Conservation (phyloP, 2,797 vertebrate genomes). For the Danio kyathit region DNA sequence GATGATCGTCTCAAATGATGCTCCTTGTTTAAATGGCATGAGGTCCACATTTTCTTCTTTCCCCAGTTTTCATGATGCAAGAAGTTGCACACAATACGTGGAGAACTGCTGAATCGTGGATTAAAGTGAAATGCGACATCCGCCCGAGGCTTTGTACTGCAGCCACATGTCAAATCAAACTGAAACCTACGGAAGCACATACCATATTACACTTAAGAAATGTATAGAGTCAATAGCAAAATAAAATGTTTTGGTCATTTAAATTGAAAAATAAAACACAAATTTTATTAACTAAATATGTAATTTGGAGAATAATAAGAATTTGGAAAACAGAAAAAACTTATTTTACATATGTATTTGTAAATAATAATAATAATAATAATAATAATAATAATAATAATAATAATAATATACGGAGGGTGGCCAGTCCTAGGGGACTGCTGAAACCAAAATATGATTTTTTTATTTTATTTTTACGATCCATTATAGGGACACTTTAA, state of each 20-base stretch:
- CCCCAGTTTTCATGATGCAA: conserved; percentile 89
- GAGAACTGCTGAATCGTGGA: conserved; percentile 85
- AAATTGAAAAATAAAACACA: not conserved
- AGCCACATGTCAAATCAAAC: conserved; percentile 92
- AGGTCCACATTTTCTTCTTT: conserved; percentile 86
- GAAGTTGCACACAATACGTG: conserved; percentile 88
- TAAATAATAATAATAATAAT: no score
- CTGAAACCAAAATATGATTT: no score
- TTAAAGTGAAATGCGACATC: conserved; percentile 94
- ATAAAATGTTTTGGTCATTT: not conserved
- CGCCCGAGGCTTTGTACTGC: conserved; percentile 88
- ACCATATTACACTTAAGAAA: not conserved
- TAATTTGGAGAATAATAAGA: not conserved
- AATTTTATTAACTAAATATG: not conserved
- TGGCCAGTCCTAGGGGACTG: not conserved
- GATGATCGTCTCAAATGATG: conserved; percentile 89
- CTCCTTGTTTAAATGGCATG: conserved; percentile 89
- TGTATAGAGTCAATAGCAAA: not conserved
- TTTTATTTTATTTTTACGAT: no score
- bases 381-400: no score
- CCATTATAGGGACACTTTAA: not conserved
- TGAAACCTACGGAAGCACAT: conserved; percentile 84
- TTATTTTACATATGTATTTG: not conserved
- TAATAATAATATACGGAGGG: not conserved
- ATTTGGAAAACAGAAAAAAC: not conserved